Percentiles rank a stretch among this genome's conserved stretches.
These are phyloP conservation scores for Apodemia mormo DNA, from an alignment of 2,888 invertebrate species.

Conservation along the genomic window DNA sequence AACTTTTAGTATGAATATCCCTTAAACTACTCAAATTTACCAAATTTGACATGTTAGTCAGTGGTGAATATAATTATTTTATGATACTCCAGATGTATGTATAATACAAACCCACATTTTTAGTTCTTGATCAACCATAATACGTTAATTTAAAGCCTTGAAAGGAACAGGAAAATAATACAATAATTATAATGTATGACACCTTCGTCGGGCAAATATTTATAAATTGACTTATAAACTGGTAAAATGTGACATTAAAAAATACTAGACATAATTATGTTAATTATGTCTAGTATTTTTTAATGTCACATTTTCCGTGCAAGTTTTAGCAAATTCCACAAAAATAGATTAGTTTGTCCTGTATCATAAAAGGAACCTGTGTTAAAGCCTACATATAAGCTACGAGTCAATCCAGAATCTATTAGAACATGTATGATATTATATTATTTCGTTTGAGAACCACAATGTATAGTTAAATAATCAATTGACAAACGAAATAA, in stretches of 20 bases:
- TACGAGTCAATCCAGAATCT: slow-evolving; percentile 1
- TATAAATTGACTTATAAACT: too few relatives aligned
- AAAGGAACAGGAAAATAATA: too few relatives aligned
- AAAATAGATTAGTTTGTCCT: background rate
- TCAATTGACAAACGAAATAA: slow-evolving; percentile 1
- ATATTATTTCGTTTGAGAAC: slow-evolving; percentile 1
- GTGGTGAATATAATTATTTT: too few relatives aligned
- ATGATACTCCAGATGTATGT: too few relatives aligned
- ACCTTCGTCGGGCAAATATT: too few relatives aligned
- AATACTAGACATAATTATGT: background rate
- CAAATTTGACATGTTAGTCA: too few relatives aligned
- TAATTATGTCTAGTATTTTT: background rate
- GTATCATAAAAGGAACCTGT: background rate
- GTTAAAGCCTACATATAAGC: background rate
- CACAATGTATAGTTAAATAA: slow-evolving; percentile 1
- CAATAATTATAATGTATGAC: too few relatives aligned
- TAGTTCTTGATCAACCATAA: too few relatives aligned
- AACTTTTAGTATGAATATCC: too few relatives aligned
- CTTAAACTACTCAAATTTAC: too few relatives aligned
- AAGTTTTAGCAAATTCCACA: background rate
- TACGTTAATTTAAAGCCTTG: too few relatives aligned
- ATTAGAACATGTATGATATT: background rate
- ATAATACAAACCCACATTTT: too few relatives aligned
- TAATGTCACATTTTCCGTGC: slow-evolving; percentile 4
- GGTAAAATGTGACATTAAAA: background rate